Base-by-base conservation (phyloP, 2,113 vertebrate species). In the Elephas maximus region DNA sequence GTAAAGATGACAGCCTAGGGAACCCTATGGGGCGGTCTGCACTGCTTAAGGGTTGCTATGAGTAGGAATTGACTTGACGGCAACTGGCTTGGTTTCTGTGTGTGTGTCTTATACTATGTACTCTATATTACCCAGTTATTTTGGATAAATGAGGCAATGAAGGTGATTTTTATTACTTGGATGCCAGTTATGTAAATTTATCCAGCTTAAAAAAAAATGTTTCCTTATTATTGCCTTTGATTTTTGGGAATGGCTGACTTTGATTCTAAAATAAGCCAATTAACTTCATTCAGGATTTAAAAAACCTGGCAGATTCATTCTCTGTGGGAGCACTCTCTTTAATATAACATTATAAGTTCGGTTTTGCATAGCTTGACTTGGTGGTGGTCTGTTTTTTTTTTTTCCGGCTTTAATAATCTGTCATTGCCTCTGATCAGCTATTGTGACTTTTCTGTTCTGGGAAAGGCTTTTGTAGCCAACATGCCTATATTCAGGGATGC, bases 221-320 rank as follows among this genome's bases (percentile, higher is more conserved):
- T 74, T 62, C 48, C 44, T 65, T 63, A 53, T n/a, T n/a, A 74
- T 94, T 91, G 85, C 24, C 62, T 86, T 82, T 60, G 23, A 11
- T 53, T 60, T 33, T 83, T 62, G n/a, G 76, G n/a, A 89, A 89
- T 85, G 81, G 73, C 51, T 85, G 45, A 8, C 37, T 8, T 51
- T 93, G n/a, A n/a, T 96, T 93, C 62, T 93, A 65, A 28, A 81
- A 18, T 91, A 79, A 81, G 21, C 45, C 73, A 96, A 84, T 45
- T 87, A 88, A 71, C 33, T 91, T 93, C 26, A 90, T 2, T 94
- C 17, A n/a, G 76, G 37, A 80, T 93, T 95, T 95, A 6, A 33
- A 95, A 95, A 94, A 82, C 67, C n/a, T 60, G 51, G 71, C n/a
- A 81, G 63, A 57, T 80, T 93, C 5, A 60, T 62, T 86, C 92